phyloP scores from a whole-genome alignment of 2,888 invertebrate genomes.

The Heterodera filipjevi region DNA sequence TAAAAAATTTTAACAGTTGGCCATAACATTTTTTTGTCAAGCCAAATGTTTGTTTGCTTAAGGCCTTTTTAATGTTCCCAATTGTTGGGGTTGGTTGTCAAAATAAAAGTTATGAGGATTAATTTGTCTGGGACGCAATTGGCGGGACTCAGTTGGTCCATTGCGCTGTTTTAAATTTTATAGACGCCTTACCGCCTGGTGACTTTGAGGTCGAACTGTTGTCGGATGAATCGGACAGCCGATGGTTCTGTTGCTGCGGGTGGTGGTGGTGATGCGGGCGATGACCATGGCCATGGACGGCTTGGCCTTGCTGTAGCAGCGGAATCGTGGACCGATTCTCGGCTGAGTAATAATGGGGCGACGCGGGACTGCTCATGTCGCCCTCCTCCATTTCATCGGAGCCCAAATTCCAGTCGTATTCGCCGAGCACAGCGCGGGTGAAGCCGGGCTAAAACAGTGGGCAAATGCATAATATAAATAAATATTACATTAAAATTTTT shows the following conservation, averaged over 20 bases:
- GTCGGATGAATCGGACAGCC: conserved; percentile 13
- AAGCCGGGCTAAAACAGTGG: not conserved
- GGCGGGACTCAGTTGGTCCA: too few relatives aligned
- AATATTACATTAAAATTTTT: too few relatives aligned
- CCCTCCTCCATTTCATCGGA: not conserved
- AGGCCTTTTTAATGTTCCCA: too few relatives aligned
- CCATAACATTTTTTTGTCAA: too few relatives aligned
- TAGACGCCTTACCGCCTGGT: not conserved
- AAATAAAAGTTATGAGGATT: too few relatives aligned
- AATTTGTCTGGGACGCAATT: too few relatives aligned
- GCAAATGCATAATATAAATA: too few relatives aligned
- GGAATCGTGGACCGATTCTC: not conserved
- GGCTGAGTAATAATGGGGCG: conserved; percentile 13
- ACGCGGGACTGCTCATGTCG: conserved; percentile 1
- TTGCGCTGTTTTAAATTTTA: too few relatives aligned
- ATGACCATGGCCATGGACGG: not conserved
- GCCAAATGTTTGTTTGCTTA: too few relatives aligned
- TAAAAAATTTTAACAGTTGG: too few relatives aligned
- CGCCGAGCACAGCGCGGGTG: not conserved
- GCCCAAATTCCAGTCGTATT: conserved; percentile 10
- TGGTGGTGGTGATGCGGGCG: not conserved
- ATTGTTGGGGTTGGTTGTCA: too few relatives aligned
- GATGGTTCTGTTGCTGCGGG: not conserved
- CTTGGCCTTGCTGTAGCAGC: not conserved
- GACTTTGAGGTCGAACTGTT: not conserved